Base-by-base conservation (phyloP, 2,113 vertebrate species). In the Pomatorhinus ruficollis region DNA sequence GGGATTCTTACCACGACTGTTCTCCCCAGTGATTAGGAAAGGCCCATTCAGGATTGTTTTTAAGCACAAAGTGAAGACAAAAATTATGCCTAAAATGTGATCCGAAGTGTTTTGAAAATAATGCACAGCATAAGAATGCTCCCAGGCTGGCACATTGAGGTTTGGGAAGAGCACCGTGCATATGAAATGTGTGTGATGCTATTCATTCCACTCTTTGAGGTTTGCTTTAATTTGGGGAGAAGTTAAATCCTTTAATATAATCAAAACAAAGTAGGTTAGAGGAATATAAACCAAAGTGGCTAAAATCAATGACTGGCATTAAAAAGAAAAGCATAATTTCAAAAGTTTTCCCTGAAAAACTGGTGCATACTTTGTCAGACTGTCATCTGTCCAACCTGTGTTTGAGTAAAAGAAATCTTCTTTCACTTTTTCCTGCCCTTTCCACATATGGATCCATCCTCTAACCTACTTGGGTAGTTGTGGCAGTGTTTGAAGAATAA, bases 401-500 rank as follows among this genome's bases (percentile, higher is more conserved):
- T 8, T 18, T 53, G 47, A 86, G 61, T 8, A 31, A 83, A 85
- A 91, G 27, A 17, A 87, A 40, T 21, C 5, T 44, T 82, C 30
- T 61, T 45, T 45, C 24, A 3, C 11, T 44, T 69, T 59, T 71
- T 44, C 15, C 57, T 69, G 14, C 15, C 76, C 50, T 49, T 61
- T 14, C 20, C 57, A 47, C 10, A 8, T 20, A 4, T 15, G 31
- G 40, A 56, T 64, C 25, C 10, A 2, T 47, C 44, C 6, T 17
- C 6, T 80, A 79, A 87, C 88, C 70, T 83, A n/a, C 83, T 59
- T 86, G 70, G 69, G 35, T n/a, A 47, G 57, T 56, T 75, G 61
- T 60, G 63, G 37, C n/a, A 45, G 24, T 69, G 19, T 76, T n/a
- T 87, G 75, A 93, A 85, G 61, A 85, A 86, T 57, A 93, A 96